Evolutionary conservation across 2,797 vertebrate species (phyloP), one percentile per base, ranked within the genome.

Genomic region (Phaenicophaeus curvirostris): DNA sequence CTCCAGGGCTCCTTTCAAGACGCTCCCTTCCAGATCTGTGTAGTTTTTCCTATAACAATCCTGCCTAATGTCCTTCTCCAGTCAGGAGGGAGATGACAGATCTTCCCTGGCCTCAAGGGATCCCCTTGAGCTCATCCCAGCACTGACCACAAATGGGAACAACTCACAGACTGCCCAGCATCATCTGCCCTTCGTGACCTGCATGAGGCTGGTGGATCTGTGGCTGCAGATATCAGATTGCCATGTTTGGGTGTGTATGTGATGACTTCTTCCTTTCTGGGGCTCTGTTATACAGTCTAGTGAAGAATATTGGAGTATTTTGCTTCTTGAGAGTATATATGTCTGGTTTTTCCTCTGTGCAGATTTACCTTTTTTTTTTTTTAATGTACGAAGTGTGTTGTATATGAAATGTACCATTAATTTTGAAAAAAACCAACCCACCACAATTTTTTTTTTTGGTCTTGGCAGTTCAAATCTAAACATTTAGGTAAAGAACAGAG

Each of bases 201-300:
- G 28, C 0, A 0, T 6, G 44, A 21, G 24, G 31, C 41, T 57
- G 41, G 3, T 8, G 41, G 33, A 63, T 27, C 77, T 48, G n/a
- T 23, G 57, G 27, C 80, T 75, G 73, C 65, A 13, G 42, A 5
- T 3, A 0, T 4, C 7, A 19, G 13, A 2, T 44, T 24, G 41
- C 5, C 0, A 1, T 7, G 11, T 17, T 46, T 66, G 15, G 3
- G 1, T 6, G 0, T 5, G n/a, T 41, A 27, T 0, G 3, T 25
- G 13, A 3, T 4, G 6, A 7, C 4, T 18, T 10, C 37, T 69
- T 51, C 15, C 20, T 69, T 74, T 63, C 30, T 13, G 23, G 21
- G 18, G 5, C 2, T 24, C 39, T 1, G 1, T 58, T 77, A 46
- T 17, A 57, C 80, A 59, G 53, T 12, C 15, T 33, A 27, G 4